Percentiles rank a stretch among this genome's conserved stretches.
Conservation (phyloP, 2,797 vertebrate species). For the Halcyon chelicuti region DNA sequence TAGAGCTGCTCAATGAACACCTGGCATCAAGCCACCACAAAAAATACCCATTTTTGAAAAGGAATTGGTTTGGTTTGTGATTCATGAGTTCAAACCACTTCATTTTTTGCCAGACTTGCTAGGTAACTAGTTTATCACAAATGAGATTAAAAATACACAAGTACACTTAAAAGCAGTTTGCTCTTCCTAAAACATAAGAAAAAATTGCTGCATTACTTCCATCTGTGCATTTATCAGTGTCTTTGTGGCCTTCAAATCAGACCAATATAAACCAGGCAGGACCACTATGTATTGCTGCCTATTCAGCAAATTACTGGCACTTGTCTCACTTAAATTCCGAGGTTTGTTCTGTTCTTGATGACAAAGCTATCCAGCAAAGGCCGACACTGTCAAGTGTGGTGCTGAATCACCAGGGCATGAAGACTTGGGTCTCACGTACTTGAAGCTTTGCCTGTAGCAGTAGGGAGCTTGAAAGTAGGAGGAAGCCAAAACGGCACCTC, state of each 20-base stretch:
- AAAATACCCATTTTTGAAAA: not conserved
- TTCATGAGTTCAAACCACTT: not conserved
- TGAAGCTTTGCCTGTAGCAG: not conserved
- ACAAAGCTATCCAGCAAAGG: not conserved
- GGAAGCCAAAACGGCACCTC: not conserved
- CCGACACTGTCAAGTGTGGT: not conserved
- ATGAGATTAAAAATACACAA: not conserved
- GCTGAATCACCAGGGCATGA: not conserved
- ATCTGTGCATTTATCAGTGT: not conserved
- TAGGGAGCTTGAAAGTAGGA: not conserved
- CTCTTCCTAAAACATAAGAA: not conserved
- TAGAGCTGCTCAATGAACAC: no score
- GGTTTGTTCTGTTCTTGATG: not conserved
- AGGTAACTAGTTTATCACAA: not conserved
- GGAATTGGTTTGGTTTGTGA: not conserved
- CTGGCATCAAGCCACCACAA: no score
- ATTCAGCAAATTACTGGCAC: not conserved
- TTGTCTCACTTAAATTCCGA: not conserved
- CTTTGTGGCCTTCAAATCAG: not conserved
- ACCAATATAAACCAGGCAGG: not conserved
- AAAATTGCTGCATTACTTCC: not conserved
- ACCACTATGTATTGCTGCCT: not conserved
- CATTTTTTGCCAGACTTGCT: not conserved
- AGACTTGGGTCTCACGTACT: rapidly evolving
- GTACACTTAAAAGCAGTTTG: not conserved